These are phyloP conservation scores for Xestia ashworthii DNA, from an alignment of 2,888 invertebrate genomes.

Conservation along the genomic window DNA sequence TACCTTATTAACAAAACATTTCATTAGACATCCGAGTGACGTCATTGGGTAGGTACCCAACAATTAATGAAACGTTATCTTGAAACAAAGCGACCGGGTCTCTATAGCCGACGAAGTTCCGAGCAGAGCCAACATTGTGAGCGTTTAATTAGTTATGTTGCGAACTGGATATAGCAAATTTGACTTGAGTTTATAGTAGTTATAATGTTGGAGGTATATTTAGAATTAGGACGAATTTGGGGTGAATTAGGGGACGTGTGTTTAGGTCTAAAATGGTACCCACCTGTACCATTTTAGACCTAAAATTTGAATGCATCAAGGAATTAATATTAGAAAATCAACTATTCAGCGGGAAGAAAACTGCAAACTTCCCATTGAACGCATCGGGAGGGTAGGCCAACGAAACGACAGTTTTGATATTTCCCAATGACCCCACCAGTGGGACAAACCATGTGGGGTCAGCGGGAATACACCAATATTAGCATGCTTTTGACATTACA, in stretches of 20 bases:
- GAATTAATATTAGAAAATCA: no score
- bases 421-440: no score
- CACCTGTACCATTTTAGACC: no score
- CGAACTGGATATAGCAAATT: slow-evolving; percentile 15
- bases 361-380: no score
- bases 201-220: not conserved
- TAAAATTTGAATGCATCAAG: no score
- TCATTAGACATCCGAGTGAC: not conserved
- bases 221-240: not conserved
- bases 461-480: no score
- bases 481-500: no score
- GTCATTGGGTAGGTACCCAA: not conserved
- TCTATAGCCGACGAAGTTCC: slow-evolving; percentile 12
- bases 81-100: slow-evolving; percentile 20
- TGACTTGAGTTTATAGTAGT: not conserved
- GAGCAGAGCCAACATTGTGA: slow-evolving; percentile 13
- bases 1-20: not conserved
- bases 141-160: slow-evolving; percentile 39
- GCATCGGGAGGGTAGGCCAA: no score
- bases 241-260: not conserved
- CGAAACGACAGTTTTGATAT: no score
- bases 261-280: no score
- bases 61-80: slow-evolving; percentile 13
- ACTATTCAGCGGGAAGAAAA: no score
- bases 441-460: no score